Base-by-base conservation (phyloP, 1,140 invertebrate genomes). In the Anastatus disparis region DNA sequence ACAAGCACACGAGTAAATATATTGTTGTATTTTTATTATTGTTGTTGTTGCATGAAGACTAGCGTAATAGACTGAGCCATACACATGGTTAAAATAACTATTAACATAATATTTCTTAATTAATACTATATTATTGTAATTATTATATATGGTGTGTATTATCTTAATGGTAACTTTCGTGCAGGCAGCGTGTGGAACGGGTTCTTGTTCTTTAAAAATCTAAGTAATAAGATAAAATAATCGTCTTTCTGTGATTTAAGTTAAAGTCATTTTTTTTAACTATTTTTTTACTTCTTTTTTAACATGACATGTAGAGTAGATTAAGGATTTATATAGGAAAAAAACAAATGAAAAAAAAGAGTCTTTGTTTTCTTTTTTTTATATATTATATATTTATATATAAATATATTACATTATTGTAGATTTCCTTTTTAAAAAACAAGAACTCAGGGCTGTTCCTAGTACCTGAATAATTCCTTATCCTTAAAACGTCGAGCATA, bases 1-100 rank as follows among this genome's bases (percentile, higher is more conserved):
- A 64, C 53, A 55, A 58, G 69, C 61, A 71, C 61, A 71, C 48
- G 55, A 71, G 52, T 71, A 81, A 81, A 78, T 80, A 82, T 79
- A 83, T 83, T 82, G 80, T 83, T 83, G 81, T 84, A 82, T 81
- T 78, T 81, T 82, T 84, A 81, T 82, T 83, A 81, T 83, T 83
- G 81, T 83, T 84, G 77, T 82, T 81, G 77, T 81, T 82, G 81
- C 81, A 84, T 83, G 81, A 83, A 76, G n/a, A 81, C 77, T 83
- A 84, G 82, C 75, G 71, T 82, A 82, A 84, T 83, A 84, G 81
- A 84, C 80, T 84, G 81, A 84, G 79, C 82, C 79, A 81, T 81
- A 80, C 64, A 74, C 38, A 70, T 83, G 82, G 78, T 82, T 82
- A 77, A n/a, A 80, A 80, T 81, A 81, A 82, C 75, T 84, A 81